Conservation (phyloP, 2,113 vertebrate genomes). For the Ictalurus furcatus region DNA sequence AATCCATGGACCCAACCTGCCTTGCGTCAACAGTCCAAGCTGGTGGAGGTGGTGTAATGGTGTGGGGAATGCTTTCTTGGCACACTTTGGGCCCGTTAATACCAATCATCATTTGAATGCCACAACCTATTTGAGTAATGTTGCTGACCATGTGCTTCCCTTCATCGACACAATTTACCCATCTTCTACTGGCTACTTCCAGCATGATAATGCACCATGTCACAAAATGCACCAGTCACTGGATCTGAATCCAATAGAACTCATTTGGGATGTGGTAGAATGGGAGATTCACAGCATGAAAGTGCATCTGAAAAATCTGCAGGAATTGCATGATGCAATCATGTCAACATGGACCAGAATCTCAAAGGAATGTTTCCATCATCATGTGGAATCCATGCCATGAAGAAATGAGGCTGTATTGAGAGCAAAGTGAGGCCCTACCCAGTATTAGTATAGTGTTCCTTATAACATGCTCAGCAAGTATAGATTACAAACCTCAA, state of each 20-base stretch:
- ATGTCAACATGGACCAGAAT: too few species aligned
- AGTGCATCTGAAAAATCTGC: background rate
- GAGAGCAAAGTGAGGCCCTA: background rate
- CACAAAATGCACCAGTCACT: background rate
- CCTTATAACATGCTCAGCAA: background rate
- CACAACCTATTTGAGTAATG: background rate
- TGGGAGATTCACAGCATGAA: background rate
- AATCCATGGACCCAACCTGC: too few species aligned
- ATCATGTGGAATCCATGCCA: background rate
- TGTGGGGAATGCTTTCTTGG: too few species aligned
- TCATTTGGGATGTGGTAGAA: background rate
- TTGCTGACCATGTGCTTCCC: background rate
- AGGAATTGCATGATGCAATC: too few species aligned
- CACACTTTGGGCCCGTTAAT: too few species aligned
- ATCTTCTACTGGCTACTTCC: background rate
- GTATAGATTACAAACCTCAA: background rate
- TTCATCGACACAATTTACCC: background rate
- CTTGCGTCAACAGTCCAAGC: too few species aligned
- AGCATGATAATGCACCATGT: background rate
- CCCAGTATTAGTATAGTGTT: background rate
- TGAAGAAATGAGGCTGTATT: background rate
- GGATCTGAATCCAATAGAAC: background rate
- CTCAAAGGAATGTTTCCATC: too few species aligned
- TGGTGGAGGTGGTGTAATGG: too few species aligned
- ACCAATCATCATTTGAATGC: too few species aligned